Conservation (phyloP, 2,113 vertebrate species). For the Chunga burmeisteri region DNA sequence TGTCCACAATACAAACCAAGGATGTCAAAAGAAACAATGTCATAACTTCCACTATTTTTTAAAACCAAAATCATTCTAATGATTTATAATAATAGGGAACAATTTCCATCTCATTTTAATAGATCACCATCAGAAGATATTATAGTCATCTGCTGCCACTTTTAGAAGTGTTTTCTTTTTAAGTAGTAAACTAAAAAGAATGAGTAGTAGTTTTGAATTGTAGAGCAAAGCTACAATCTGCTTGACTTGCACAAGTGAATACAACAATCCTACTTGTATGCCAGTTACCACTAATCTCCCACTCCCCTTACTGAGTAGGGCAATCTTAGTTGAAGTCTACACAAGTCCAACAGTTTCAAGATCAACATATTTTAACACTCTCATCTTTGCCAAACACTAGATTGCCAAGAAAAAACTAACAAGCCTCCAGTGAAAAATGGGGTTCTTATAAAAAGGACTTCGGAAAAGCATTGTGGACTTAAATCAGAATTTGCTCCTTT, state of each 20-base stretch:
- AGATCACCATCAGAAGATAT: not conserved
- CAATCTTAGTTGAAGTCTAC: not conserved
- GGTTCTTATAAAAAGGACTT: not conserved
- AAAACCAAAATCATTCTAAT: not conserved
- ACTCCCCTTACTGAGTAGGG: rapidly evolving
- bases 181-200: not conserved
- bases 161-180: not conserved
- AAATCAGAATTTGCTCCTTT: not conserved
- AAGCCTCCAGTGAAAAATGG: not conserved
- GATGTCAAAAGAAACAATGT: not conserved
- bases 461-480: not conserved
- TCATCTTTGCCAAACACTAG: not conserved
- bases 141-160: rapidly evolving
- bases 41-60: not conserved
- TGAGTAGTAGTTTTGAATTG: not conserved
- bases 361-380: not conserved
- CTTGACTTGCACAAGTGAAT: rapidly evolving
- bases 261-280: not conserved
- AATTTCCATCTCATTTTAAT: not conserved
- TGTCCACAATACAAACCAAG: not conserved
- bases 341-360: not conserved
- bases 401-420: not conserved
- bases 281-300: not conserved
- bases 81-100: not conserved
- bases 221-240: not conserved